A percentile compares a stretch with the other conserved stretches of the same genome.
These are phyloP conservation scores for Cataglyphis cursor DNA, from an alignment of 2,888 invertebrate species.

Conservation along the genomic window DNA sequence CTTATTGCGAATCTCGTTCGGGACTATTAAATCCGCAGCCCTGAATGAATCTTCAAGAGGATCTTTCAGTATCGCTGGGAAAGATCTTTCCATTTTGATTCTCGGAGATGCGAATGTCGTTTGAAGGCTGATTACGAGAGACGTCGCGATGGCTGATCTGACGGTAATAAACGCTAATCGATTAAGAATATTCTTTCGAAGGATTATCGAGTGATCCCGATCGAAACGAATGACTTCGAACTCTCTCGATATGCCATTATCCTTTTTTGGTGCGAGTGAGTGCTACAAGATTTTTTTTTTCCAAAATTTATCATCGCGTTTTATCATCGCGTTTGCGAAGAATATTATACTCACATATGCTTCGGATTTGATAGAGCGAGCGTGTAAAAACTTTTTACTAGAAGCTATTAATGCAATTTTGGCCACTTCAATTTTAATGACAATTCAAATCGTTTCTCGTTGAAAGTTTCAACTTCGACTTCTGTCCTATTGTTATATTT, in stretches of 20 bases:
- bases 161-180: slow-evolving; percentile 18
- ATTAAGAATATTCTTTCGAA: not conserved
- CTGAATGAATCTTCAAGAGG: slow-evolving; percentile 23
- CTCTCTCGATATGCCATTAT: not conserved
- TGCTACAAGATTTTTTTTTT: not conserved
- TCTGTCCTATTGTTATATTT: not conserved
- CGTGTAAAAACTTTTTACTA: not conserved
- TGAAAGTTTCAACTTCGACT: slow-evolving; percentile 9
- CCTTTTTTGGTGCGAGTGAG: not conserved
- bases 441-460: not conserved
- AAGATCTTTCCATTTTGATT: not conserved
- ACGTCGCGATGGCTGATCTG: slow-evolving; percentile 15
- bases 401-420: not conserved
- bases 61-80: not conserved
- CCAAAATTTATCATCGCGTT: not conserved
- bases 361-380: not conserved
- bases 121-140: not conserved
- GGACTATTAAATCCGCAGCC: not conserved
- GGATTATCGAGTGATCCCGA: not conserved
- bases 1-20: slow-evolving; percentile 8
- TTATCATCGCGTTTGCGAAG: not conserved
- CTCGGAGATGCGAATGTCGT: not conserved
- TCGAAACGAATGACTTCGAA: not conserved
- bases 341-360: not conserved
- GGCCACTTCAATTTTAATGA: not conserved